phyloP scores from a whole-genome alignment of 2,888 invertebrate genomes.

The Erynnis tages region DNA sequence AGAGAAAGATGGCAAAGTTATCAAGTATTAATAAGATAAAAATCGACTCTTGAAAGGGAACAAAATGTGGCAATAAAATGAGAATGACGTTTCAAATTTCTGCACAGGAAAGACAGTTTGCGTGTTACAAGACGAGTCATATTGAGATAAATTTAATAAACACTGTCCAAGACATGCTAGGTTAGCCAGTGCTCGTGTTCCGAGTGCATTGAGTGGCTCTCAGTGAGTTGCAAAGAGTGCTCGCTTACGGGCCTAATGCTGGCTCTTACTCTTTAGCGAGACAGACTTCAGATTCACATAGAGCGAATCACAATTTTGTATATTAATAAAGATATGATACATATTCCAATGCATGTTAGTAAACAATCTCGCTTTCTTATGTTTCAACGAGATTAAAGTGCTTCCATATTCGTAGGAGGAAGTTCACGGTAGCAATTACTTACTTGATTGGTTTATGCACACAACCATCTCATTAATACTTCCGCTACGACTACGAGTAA shows the following conservation, averaged over 20 bases:
- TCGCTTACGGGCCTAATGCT: constrained; percentile 18
- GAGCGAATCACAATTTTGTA: no score
- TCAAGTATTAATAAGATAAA: not conserved
- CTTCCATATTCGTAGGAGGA: not conserved
- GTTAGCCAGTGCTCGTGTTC: constrained; percentile 17
- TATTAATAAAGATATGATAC: no score
- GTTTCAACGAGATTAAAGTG: not conserved
- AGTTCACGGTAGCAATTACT: not conserved
- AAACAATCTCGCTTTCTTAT: no score
- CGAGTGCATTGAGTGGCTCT: constrained; percentile 22
- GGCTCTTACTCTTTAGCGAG: no score
- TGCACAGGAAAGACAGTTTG: not conserved
- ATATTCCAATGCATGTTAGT: no score
- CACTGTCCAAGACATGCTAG: constrained; percentile 10
- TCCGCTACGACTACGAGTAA: not conserved
- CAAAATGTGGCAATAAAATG: no score
- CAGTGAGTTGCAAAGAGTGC: constrained; percentile 9
- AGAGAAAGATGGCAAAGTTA: constrained; percentile 2
- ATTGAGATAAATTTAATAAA: constrained; percentile 12
- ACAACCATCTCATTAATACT: constrained; percentile 1
- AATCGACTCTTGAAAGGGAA: not conserved
- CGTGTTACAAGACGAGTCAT: not conserved
- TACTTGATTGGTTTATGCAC: constrained; percentile 2
- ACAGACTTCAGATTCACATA: no score
- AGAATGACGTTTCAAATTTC: no score